Percentiles rank a stretch among this genome's conserved stretches.
These are phyloP conservation scores for Zoanthus sansibaricus DNA, from an alignment of 92 coral and sea anemone species.

Conservation along the genomic window DNA sequence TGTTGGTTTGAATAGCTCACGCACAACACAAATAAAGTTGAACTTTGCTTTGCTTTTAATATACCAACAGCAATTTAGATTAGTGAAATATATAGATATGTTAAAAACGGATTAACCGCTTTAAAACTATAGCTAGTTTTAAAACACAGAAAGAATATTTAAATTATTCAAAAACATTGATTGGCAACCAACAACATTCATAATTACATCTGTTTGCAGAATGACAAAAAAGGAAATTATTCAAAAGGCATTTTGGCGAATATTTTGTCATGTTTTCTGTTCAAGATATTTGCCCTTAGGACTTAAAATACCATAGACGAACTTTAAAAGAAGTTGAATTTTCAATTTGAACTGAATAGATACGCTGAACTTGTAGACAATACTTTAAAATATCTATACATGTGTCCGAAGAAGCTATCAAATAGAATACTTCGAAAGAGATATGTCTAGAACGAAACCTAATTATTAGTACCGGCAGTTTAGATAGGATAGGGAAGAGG, in stretches of 20 bases:
- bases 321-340: not conserved
- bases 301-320: not conserved
- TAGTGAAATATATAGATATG: constrained; percentile 1
- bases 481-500: not conserved
- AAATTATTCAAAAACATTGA: not conserved
- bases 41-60: constrained; percentile 35
- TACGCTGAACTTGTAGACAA: not conserved
- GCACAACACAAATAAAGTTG: constrained; percentile 29
- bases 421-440: too few relatives aligned
- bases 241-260: not conserved
- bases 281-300: not conserved
- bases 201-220: not conserved
- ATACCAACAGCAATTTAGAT: constrained; percentile 15
- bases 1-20: not conserved
- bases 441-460: not conserved
- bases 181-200: not conserved
- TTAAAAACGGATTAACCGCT: not conserved
- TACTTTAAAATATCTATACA: too few relatives aligned
- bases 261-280: not conserved
- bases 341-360: not conserved
- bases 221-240: not conserved
- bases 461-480: not conserved
- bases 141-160: not conserved
- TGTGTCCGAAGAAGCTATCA: too few relatives aligned
- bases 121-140: constrained; percentile 8